Conservation (phyloP, 2,797 vertebrate species). For the Cossypha niveicapilla region DNA sequence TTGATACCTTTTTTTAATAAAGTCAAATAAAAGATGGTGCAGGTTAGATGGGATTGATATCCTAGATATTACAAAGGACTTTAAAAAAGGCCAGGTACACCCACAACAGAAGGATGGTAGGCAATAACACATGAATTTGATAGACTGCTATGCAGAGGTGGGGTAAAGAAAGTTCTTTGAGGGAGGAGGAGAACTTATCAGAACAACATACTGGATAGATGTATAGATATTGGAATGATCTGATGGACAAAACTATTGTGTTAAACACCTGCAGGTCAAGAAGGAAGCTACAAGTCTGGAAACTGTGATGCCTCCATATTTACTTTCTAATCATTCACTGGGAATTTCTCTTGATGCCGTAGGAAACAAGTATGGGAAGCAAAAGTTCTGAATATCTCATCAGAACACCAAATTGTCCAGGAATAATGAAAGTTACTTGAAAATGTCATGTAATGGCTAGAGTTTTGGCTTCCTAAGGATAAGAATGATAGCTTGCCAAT, state of each 20-base stretch:
- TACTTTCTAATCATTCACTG: background rate
- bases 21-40: background rate
- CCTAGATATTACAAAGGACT: background rate
- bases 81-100: background rate
- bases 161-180: background rate
- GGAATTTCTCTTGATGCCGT: background rate
- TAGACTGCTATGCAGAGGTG: background rate
- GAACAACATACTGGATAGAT: background rate
- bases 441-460: background rate
- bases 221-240: background rate
- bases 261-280: background rate
- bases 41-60: background rate
- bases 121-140: background rate
- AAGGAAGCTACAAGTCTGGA: background rate
- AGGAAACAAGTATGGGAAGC: background rate
- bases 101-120: background rate
- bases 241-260: background rate
- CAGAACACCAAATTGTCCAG: background rate
- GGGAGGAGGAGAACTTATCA: background rate
- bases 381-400: background rate
- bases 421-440: background rate
- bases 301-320: fast-evolving
- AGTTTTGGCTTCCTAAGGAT: background rate
- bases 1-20: constrained; percentile 5
- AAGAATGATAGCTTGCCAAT: background rate